Evolutionary conservation across 2,797 vertebrate species (phyloP), one percentile per base, ranked within the genome.

Genomic region (Sphenopsis melanotis): DNA sequence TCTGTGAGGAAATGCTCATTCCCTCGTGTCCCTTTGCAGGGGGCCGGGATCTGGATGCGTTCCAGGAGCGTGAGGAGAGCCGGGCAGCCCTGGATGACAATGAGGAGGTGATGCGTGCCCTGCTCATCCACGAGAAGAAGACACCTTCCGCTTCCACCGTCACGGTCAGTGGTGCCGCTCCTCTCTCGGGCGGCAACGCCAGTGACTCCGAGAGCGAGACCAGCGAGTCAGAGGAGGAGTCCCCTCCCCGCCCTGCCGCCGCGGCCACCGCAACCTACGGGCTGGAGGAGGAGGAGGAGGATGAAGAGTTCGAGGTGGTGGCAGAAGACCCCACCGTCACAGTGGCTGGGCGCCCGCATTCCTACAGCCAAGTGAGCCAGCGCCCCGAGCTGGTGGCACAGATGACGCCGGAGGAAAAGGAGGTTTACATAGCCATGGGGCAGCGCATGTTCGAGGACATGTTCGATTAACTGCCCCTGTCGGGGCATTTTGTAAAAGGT

Each of bases 141-240:
- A 98, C 97, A 0, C 97, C 82, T 6, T 97, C 98, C 0, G 97
- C 96, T 6, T 66, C 97, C 6, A 95, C 96, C 0, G 97, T 97
- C 55, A 97, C 96, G 0, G 74, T 97, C 0, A 97, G 97, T 29
- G 95, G 96, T 0, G 72, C 96, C 0, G 97, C 97, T 74, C 97
- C 97, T 10, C 87, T 97, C 15, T 87, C 98, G 0, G 95, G 98
- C 1, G 83, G 97, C 87, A 98, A 96, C 1, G 98, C 97, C 9
- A 98, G 98, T 46, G 99, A 99, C 98, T 99, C 99, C 0, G 99
- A 99, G 79, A 99, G 99, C 2, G 99, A 99, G 97, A 99, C 99
- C 26, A 99, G 99, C 4, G 99, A 99, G 93, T 99, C 99, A 0
- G 99, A 99, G 2, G 99, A 99, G 11, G 99, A 99, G 20, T 97